phyloP scores from a whole-genome alignment of 2,113 vertebrate genomes.

The Melanostigma gelatinosum region DNA sequence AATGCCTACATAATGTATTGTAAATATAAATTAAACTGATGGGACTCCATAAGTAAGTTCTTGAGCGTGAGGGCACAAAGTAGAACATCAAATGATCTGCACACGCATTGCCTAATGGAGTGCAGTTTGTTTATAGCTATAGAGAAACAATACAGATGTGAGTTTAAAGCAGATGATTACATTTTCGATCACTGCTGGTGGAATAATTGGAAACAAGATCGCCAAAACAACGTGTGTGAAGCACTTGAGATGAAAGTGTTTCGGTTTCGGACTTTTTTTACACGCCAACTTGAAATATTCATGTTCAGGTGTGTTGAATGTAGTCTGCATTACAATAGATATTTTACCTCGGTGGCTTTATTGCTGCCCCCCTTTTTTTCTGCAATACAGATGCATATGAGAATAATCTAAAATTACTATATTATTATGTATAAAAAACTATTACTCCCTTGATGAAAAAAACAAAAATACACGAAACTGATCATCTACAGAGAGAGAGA shows the following conservation, averaged over 20 bases:
- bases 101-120: not conserved
- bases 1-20: not conserved
- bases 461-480: not conserved
- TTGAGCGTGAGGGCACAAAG: not conserved
- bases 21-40: not conserved
- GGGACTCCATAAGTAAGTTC: not conserved
- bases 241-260: conserved; percentile 12
- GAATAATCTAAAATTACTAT: not conserved
- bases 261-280: not conserved
- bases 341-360: not conserved
- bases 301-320: not conserved
- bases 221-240: conserved; percentile 28
- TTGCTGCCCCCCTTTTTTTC: not conserved
- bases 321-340: not conserved
- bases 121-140: conserved; percentile 2
- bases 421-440: too few relatives aligned
- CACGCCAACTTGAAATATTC: not conserved
- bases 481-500: not conserved
- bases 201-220: conserved; percentile 28
- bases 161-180: not conserved
- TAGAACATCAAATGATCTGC: not conserved
- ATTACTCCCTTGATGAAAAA: not conserved
- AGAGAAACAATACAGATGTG: not conserved
- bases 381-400: not conserved
- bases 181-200: conserved; percentile 17